phyloP scores from a whole-genome alignment of 1,140 invertebrate species.

The Hydropsyche tenuis region DNA sequence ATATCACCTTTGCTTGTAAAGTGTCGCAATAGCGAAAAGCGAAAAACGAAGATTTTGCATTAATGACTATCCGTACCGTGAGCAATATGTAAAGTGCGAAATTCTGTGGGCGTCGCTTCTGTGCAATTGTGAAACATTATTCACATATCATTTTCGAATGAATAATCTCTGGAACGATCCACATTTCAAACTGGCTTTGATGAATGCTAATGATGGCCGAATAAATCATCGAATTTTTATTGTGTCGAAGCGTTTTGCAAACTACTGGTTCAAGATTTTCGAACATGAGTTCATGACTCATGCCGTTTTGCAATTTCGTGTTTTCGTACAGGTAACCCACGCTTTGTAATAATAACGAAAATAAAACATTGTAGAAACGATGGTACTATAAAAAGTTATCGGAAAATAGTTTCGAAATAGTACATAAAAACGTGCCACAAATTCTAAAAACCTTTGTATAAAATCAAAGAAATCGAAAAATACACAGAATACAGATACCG shows the following conservation, averaged over 20 bases:
- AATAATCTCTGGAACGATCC: too few relatives aligned
- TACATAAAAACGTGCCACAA: too few relatives aligned
- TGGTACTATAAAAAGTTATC: too few relatives aligned
- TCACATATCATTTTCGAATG: background rate
- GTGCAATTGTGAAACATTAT: conserved; percentile 8
- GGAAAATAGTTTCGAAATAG: too few relatives aligned
- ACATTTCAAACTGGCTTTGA: background rate
- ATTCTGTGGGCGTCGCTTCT: background rate
- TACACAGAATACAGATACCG: too few relatives aligned
- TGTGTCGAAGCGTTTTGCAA: conserved; percentile 1
- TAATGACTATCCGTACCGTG: background rate
- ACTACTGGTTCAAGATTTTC: background rate
- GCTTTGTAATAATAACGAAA: background rate
- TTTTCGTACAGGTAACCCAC: conserved; percentile 4
- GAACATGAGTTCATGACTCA: background rate
- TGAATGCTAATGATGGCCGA: background rate
- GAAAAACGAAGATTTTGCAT: background rate
- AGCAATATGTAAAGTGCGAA: background rate
- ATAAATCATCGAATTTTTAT: background rate
- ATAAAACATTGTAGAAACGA: too few relatives aligned
- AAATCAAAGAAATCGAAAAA: too few relatives aligned
- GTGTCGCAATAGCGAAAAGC: background rate
- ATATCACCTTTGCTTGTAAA: background rate
- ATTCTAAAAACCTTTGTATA: too few relatives aligned
- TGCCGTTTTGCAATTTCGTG: background rate